Evolutionary conservation across 1,140 invertebrate species (phyloP), one percentile per base, ranked within the genome.

Genomic region (Odontomachus brunneus): DNA sequence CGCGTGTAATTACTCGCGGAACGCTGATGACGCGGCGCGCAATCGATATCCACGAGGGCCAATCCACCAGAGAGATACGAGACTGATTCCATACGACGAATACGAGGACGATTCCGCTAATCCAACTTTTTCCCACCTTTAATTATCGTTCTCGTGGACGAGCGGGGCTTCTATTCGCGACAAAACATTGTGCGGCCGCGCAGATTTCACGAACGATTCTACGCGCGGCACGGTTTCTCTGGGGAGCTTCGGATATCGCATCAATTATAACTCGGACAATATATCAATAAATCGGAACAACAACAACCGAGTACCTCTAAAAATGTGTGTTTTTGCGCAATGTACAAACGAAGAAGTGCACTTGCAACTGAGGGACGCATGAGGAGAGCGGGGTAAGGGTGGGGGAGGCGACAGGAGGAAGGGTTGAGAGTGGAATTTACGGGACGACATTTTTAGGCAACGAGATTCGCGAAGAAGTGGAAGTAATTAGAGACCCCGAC

Each of bases 401-500:
- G 9, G 69, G 57, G 14, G 9, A n/a, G n/a, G n/a, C n/a, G n/a
- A n/a, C n/a, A n/a, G n/a, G n/a, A n/a, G n/a, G n/a, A 69, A 78
- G 12, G 29, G 53, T 19, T 65, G 63, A 38, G 60, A 33, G 44
- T 12, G 14, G 33, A n/a, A 53, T 66, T 57, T 69, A 48, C 26
- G 38, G 12, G 24, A 14, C 29, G n/a, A 80, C 33, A 48, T 69
- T 71, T 69, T 80, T 80, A 57, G 9, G 53, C 14, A 71, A 48
- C 60, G 19, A 57, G 71, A 71, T 59, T n/a, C 24, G 24, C 38
- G 65, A 80, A 80, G 51, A 19, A 80, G 71, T 80, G 53, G 24
- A 80, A 80, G 51, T 71, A 80, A 71, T 80, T 80, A 80, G 44
- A 71, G 71, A 80, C 53, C 51, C 57, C 65, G 44, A 71, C 33